Evolutionary conservation across 2,888 invertebrate genomes (phyloP).

Genomic region (Unio pictorum): DNA sequence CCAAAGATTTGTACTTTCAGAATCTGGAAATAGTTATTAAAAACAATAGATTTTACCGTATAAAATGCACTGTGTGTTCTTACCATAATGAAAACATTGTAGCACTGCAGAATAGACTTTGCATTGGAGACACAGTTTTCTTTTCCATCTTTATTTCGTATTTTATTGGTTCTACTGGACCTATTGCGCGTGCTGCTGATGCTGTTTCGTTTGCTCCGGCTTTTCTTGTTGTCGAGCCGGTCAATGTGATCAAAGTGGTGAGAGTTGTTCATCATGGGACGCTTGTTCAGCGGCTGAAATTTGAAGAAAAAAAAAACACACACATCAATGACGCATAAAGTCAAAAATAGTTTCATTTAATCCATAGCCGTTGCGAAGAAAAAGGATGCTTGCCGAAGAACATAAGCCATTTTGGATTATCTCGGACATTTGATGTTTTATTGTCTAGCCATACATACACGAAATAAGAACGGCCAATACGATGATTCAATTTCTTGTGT

Average conservation of each 20-base stretch:
- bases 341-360: too few relatives aligned
- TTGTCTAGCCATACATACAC: too few relatives aligned
- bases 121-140: conserved; percentile 37
- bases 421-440: too few relatives aligned
- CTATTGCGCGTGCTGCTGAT: conserved; percentile 22
- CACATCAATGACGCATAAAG: too few relatives aligned
- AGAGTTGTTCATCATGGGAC: conserved; percentile 15
- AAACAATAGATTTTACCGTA: too few relatives aligned
- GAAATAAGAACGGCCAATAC: too few relatives aligned
- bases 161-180: conserved; percentile 15
- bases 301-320: background rate
- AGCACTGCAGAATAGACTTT: conserved; percentile 45
- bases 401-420: too few relatives aligned
- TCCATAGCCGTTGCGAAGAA: too few relatives aligned
- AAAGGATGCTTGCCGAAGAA: too few relatives aligned
- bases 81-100: conserved; percentile 52
- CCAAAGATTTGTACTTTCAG: too few relatives aligned
- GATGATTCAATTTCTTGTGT: too few relatives aligned
- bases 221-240: conserved; percentile 14
- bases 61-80: conserved; percentile 6
- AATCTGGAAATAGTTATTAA: too few relatives aligned
- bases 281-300: conserved; percentile 41
- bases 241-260: conserved; percentile 33
- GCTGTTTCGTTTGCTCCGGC: conserved; percentile 19
- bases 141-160: conserved; percentile 22